phyloP scores from a whole-genome alignment of 1,140 invertebrate species.

The Brachionus angularis region DNA sequence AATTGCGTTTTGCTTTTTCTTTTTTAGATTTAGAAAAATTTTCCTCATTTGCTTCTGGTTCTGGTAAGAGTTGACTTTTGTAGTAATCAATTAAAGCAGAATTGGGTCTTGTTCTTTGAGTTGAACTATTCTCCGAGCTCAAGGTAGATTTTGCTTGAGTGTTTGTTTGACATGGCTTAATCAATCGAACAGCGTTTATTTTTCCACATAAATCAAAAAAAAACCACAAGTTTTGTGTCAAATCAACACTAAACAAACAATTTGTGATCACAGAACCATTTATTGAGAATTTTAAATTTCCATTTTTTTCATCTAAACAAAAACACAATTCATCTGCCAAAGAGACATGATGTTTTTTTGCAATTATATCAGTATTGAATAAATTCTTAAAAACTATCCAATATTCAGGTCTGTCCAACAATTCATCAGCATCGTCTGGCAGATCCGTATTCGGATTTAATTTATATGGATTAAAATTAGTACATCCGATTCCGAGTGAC shows the following conservation, averaged over 20 bases:
- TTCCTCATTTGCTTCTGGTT: not conserved
- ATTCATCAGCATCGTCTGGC: conserved; percentile 83
- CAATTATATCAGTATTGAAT: conserved; percentile 71
- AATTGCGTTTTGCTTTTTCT: conserved; percentile 43
- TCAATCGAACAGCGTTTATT: conserved; percentile 8
- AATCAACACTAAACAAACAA: conserved; percentile 38
- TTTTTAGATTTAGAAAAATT: not conserved
- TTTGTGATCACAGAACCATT: conserved; percentile 18
- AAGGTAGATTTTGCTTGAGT: not conserved
- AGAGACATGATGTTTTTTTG: conserved; percentile 84
- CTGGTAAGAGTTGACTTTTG: conserved; percentile 1
- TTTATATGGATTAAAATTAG: conserved; percentile 79
- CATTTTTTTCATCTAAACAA: conserved; percentile 7
- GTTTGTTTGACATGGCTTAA: conserved; percentile 12
- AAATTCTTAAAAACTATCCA: conserved; percentile 94
- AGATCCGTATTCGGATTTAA: conserved; percentile 68
- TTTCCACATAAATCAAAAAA: conserved; percentile 42
- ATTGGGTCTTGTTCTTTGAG: not conserved
- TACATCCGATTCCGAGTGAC: conserved; percentile 54
- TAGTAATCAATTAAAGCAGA: conserved; percentile 44
- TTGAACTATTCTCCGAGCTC: not conserved
- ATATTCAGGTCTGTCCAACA: conserved; percentile 89
- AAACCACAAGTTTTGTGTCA: conserved; percentile 36
- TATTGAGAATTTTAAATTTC: conserved; percentile 37
- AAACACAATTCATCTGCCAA: conserved; percentile 63